phyloP scores from a whole-genome alignment of 2,888 invertebrate species.

The Pycnomerus fuliginosus region DNA sequence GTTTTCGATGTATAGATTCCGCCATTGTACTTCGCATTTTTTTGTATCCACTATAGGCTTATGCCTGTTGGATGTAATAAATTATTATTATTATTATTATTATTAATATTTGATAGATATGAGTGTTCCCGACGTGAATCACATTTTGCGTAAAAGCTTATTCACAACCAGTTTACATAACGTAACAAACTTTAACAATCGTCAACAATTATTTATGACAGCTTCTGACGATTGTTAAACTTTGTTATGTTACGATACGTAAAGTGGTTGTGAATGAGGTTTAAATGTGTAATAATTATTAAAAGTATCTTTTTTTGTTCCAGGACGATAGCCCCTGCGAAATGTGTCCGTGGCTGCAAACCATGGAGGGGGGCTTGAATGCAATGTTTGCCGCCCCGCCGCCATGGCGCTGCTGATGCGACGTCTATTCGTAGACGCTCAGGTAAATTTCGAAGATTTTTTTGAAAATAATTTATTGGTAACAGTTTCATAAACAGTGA shows the following conservation, averaged over 20 bases:
- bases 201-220: no score
- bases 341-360: conserved; percentile 9
- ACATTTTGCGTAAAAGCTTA: no score
- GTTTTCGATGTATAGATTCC: no score
- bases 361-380: conserved; percentile 40
- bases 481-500: not conserved
- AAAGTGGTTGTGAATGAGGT: not conserved
- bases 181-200: no score
- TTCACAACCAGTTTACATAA: no score
- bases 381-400: conserved; percentile 64
- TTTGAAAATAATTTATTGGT: not conserved
- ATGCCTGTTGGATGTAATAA: no score
- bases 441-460: conserved; percentile 55
- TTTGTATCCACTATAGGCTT: no score
- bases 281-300: no score
- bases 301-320: conserved; percentile 25
- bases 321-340: conserved; percentile 16
- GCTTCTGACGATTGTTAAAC: not conserved
- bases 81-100: no score
- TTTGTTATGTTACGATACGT: not conserved
- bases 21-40: no score
- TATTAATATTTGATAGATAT: no score
- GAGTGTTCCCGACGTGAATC: no score
- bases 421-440: conserved; percentile 82
- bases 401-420: conserved; percentile 86